Evolutionary conservation across 2,888 invertebrate species (phyloP), one percentile per base, ranked within the genome.

Genomic region (Baccha elongata): DNA sequence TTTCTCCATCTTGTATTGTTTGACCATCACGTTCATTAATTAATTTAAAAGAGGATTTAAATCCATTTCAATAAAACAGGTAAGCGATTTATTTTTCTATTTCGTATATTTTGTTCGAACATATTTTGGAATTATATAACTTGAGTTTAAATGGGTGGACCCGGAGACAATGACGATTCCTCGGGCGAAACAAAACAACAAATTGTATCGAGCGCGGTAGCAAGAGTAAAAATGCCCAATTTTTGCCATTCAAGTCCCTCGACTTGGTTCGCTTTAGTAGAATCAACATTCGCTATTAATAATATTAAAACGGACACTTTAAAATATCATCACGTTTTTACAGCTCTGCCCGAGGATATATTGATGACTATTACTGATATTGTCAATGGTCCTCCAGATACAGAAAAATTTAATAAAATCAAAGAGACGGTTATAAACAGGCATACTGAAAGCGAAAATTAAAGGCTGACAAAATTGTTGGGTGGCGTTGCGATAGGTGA

Each of bases 401-500:
- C 3, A 23, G 23, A 23, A 4, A 23, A n/a, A 37, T 37, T 37
- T 37, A 3, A 1, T n/a, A n/a, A n/a, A n/a, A 37, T n/a, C 3
- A 37, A 37, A 37, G 35, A 37, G 1, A 37, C 35, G 3, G n/a
- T 37, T 37, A 37, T 37, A 37, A 37, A n/a, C n/a, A 37, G 35
- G n/a, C 35, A 37, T 11, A n/a, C n/a, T 37, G 35, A 37, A 37
- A 37, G 35, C 11, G 35, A 37, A 11, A 37, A n/a, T 37, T n/a
- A n/a, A 37, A 8, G 35, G n/a, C n/a, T 37, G 35, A 8, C 8
- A n/a, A 37, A 37, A n/a, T 37, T n/a, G n/a, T n/a, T 37, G n/a
- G 35, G 35, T n/a, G 35, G 35, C 35, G 35, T 37, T n/a, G 35
- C 35, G n/a, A 37, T 37, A 37, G 35, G 35, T 37, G 35, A 37